Conservation (phyloP, 2,888 invertebrate species). For the Archaeoteleia sp. region DNA sequence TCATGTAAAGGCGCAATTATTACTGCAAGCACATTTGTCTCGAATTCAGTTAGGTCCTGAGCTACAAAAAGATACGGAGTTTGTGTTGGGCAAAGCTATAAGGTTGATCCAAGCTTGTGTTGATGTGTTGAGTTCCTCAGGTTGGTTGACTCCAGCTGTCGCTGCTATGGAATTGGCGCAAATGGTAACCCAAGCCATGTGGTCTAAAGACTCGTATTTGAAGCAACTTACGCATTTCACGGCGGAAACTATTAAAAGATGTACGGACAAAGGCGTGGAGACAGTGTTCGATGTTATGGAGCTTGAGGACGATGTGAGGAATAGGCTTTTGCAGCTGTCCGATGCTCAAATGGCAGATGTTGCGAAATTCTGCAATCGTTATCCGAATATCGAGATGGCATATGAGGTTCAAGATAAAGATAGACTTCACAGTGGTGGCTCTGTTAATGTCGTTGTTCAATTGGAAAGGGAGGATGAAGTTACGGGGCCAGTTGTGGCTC, state of each 20-base stretch:
- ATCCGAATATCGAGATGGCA: constrained; percentile 97
- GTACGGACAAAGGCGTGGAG: constrained; percentile 92
- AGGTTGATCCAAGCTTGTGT: constrained; percentile 96
- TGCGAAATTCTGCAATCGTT: constrained; percentile 98
- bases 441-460: constrained; percentile 92
- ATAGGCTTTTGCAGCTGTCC: constrained; percentile 85
- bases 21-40: constrained; percentile 97
- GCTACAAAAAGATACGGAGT: constrained; percentile 95
- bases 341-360: constrained; percentile 97
- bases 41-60: constrained; percentile 96
- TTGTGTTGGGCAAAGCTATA: constrained; percentile 90
- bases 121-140: constrained; percentile 93
- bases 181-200: constrained; percentile 99
- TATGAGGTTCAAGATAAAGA: constrained; percentile 92
- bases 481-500: constrained; percentile 97
- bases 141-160: constrained; percentile 98
- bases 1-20: constrained; percentile 95
- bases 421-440: constrained; percentile 83
- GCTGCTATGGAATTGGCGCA: constrained; percentile 99
- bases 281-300: constrained; percentile 98
- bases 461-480: constrained; percentile 98
- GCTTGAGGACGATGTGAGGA: constrained; percentile 92
- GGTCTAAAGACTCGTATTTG: constrained; percentile 98
- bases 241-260: constrained; percentile 90
- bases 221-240: constrained; percentile 98